Evolutionary conservation across 2,888 invertebrate species (phyloP).

Genomic region (Eurois occulta): DNA sequence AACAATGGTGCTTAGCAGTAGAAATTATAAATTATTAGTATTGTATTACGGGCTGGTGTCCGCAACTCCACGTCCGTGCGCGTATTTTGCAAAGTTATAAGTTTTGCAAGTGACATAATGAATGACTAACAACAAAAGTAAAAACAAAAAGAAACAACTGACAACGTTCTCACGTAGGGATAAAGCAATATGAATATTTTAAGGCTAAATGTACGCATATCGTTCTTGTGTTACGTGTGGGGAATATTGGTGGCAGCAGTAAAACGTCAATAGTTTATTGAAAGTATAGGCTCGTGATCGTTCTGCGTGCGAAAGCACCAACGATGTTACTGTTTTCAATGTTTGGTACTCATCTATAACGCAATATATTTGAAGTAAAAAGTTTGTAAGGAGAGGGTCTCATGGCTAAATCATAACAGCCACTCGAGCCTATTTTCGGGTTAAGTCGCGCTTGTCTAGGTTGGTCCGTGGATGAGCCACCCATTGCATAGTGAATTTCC

Average conservation of each 20-base stretch:
- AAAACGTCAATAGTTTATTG: conserved; percentile 37
- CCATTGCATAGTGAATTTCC: neutral
- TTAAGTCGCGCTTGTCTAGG: neutral
- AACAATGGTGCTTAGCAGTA: neutral
- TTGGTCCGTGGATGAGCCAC: neutral
- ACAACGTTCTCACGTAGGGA: conserved; percentile 44
- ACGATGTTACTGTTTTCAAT: neutral
- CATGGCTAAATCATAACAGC: neutral
- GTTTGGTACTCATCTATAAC: neutral
- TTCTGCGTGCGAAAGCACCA: conserved; percentile 10
- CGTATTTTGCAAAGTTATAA: neutral
- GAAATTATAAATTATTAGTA: neutral
- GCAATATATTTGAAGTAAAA: neutral
- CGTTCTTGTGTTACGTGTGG: conserved; percentile 45
- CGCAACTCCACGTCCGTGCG: too few species aligned
- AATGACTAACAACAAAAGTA: conserved; percentile 12
- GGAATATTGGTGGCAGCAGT: conserved; percentile 39
- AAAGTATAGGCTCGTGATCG: conserved; percentile 5
- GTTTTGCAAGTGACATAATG: neutral
- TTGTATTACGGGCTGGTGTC: too few species aligned
- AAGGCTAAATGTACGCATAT: conserved; percentile 44
- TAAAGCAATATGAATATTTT: conserved; percentile 57
- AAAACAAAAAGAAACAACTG: conserved; percentile 29
- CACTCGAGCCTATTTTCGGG: neutral
- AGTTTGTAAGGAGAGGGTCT: neutral